A percentile compares a stretch with the other conserved stretches of the same genome.
phyloP scores from a whole-genome alignment of 2,888 invertebrate genomes.

The Caradrina kadenii region DNA sequence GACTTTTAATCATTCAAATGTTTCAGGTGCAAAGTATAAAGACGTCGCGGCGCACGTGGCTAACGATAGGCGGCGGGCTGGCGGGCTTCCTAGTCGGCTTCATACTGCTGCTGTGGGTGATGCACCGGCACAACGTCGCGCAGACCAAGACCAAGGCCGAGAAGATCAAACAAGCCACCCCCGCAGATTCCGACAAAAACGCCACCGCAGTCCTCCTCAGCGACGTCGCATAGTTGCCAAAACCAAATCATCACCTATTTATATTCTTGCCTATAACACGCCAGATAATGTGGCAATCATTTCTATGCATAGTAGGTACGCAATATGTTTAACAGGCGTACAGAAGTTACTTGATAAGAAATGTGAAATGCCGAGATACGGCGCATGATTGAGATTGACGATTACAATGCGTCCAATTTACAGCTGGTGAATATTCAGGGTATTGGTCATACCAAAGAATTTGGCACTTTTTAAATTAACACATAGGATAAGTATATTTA shows the following conservation, averaged over 20 bases:
- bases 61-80: constrained; percentile 84
- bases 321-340: constrained; percentile 38
- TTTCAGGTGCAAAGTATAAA: constrained; percentile 78
- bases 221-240: constrained; percentile 58
- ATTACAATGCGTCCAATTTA: constrained; percentile 38
- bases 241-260: constrained; percentile 18
- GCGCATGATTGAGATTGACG: constrained; percentile 34
- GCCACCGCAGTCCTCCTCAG: constrained; percentile 78
- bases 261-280: constrained; percentile 36
- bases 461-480: constrained; percentile 46
- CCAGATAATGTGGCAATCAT: constrained; percentile 34
- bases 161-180: constrained; percentile 74
- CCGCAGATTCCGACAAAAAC: constrained; percentile 73
- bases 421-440: constrained; percentile 40
- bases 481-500: constrained; percentile 17
- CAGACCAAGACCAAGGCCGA: constrained; percentile 81
- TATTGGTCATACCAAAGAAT: constrained; percentile 41
- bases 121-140: constrained; percentile 87
- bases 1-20: neutral
- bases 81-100: constrained; percentile 86
- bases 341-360: constrained; percentile 55
- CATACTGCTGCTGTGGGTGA: constrained; percentile 84
- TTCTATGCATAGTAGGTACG: constrained; percentile 45
- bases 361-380: constrained; percentile 45
- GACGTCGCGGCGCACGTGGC: constrained; percentile 83